phyloP scores from a whole-genome alignment of 2,888 invertebrate genomes.

The Noctua comes region DNA sequence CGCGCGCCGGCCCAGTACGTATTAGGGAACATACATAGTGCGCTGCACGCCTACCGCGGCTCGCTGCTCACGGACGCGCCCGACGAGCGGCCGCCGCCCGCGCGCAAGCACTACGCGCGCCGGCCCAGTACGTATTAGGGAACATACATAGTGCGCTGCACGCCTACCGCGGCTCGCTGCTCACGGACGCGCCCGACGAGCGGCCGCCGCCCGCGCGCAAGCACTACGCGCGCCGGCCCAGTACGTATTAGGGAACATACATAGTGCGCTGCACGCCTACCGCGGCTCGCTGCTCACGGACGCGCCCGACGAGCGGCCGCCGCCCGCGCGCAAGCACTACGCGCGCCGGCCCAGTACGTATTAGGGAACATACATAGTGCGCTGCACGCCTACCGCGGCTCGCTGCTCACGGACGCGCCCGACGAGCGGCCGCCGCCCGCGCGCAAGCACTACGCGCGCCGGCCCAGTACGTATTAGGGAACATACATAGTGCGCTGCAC shows the following conservation, averaged over 20 bases:
- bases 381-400: slow-evolving; percentile 92
- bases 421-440: slow-evolving; percentile 93
- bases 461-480: slow-evolving; percentile 84
- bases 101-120: slow-evolving; percentile 78
- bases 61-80: slow-evolving; percentile 94
- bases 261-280: slow-evolving; percentile 77
- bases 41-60: slow-evolving; percentile 91
- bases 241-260: slow-evolving; percentile 75
- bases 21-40: slow-evolving; percentile 75
- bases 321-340: slow-evolving; percentile 78
- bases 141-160: no score
- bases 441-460: slow-evolving; percentile 91
- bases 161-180: slow-evolving; percentile 93
- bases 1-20: slow-evolving; percentile 75
- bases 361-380: slow-evolving; percentile 75
- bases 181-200: slow-evolving; percentile 94
- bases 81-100: slow-evolving; percentile 92
- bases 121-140: slow-evolving; percentile 75
- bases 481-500: no score
- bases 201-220: slow-evolving; percentile 89
- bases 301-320: slow-evolving; percentile 93
- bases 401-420: slow-evolving; percentile 95
- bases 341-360: slow-evolving; percentile 74
- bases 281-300: slow-evolving; percentile 96
- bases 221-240: slow-evolving; percentile 78